Evolutionary conservation across 2,113 vertebrate species (phyloP), one percentile per base, ranked within the genome.

Genomic region (Vimba vimba): DNA sequence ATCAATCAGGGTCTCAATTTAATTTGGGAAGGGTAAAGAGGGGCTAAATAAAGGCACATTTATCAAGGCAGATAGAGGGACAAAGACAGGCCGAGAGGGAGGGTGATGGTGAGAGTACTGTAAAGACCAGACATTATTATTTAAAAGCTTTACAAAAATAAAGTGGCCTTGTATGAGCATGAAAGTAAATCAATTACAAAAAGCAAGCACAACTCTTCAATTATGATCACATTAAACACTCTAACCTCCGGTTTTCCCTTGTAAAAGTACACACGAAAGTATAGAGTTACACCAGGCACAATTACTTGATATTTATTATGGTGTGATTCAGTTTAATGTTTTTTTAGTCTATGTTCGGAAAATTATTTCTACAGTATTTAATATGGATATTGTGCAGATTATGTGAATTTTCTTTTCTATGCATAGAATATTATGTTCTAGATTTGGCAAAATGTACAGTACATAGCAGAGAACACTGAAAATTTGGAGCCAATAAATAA

Each of bases 1-100:
- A 87, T 87, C 86, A 80, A 87, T 79, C 77, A 87, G 43, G 68
- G 71, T 85, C 62, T 88, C 79, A 88, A 82, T 85, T 82, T 85
- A 85, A 76, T 85, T 85, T 82, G 74, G 74, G 30, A 66, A 64
- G 82, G 78, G 82, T 80, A 84, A 84, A 83, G 75, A 87, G 76
- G 82, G 75, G 64, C 81, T 71, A 87, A 84, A 88, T 78, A 75
- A 78, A 69, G 87, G 36, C 27, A 73, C 12, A 85, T 85, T 76
- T 57, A 85, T 85, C 59, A 85, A 76, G 57, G 71, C 27, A 43
- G 43, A 79, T 2, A 64, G 23, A 71, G 33, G 60, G 43, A 50
- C 21, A 39, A n/a, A 68, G 13, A 77, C 36, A 74, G 33, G 75
- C 12, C 2, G 45, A 43, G 39, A 62, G 13, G n/a, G 27, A 78